These are phyloP conservation scores for Amiota minor DNA, from an alignment of 2,888 invertebrate species.

Conservation along the genomic window DNA sequence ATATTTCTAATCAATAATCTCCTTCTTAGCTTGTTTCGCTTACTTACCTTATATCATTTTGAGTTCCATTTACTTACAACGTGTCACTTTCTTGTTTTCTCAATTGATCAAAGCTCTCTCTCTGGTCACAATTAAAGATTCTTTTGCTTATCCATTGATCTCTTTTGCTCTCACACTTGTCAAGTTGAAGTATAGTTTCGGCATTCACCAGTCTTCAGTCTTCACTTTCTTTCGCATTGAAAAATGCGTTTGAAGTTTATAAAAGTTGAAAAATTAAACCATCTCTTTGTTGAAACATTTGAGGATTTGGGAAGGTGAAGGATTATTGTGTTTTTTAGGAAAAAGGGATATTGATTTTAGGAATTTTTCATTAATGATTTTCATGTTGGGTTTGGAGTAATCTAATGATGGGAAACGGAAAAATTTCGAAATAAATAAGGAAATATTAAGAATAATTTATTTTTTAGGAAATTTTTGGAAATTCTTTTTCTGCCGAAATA, in stretches of 20 bases:
- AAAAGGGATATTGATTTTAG: not conserved
- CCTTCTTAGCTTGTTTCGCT: too few species aligned
- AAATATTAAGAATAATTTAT: too few species aligned
- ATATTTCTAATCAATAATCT: too few species aligned
- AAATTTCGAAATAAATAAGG: too few species aligned
- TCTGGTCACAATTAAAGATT: not conserved
- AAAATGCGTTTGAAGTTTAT: slow-evolving; percentile 39
- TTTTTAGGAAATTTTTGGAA: too few species aligned
- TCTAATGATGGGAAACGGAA: too few species aligned
- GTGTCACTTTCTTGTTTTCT: too few species aligned
- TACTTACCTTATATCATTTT: too few species aligned
- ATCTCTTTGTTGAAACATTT: slow-evolving; percentile 66
- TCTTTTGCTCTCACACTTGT: not conserved
- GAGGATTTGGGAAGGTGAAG: slow-evolving; percentile 49
- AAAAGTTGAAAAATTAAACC: slow-evolving; percentile 45
- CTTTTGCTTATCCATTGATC: not conserved
- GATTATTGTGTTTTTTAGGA: not conserved
- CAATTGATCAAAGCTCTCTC: not conserved
- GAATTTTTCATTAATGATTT: not conserved
- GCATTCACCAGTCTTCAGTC: not conserved
- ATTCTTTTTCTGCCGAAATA: too few species aligned
- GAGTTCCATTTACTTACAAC: too few species aligned
- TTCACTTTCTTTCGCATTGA: slow-evolving; percentile 42
- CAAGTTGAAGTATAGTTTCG: not conserved
- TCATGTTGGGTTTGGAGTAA: too few species aligned